These are phyloP conservation scores for Lepidurus couesii DNA, from an alignment of 1,140 invertebrate genomes.

Conservation along the genomic window DNA sequence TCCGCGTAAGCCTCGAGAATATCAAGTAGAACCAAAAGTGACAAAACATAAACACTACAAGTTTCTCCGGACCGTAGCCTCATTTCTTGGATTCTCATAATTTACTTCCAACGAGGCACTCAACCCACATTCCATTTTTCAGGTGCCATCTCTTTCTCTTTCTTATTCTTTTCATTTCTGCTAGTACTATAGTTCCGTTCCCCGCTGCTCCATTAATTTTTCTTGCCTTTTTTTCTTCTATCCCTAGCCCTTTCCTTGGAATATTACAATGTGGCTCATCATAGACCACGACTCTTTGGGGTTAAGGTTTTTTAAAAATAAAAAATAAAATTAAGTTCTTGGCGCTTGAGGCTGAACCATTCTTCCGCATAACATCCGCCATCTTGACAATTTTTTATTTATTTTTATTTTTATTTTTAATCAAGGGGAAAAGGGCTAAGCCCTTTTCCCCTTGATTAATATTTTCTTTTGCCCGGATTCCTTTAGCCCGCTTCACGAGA, in stretches of 20 bases:
- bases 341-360: neutral
- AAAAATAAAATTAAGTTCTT: too few relatives aligned
- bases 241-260: neutral
- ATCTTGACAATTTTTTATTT: conserved; percentile 13
- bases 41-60: too few relatives aligned
- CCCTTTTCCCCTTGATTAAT: conserved; percentile 10
- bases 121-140: neutral
- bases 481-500: neutral
- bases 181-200: neutral
- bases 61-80: neutral
- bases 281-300: too few relatives aligned
- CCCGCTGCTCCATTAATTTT: conserved; percentile 7
- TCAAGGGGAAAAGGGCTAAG: too few relatives aligned
- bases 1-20: too few relatives aligned
- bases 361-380: neutral
- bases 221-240: neutral
- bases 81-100: neutral
- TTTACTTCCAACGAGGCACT: neutral
- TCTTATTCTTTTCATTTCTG: neutral
- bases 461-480: neutral
- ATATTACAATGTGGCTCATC: too few relatives aligned
- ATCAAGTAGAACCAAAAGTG: too few relatives aligned
- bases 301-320: too few relatives aligned
- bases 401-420: too few relatives aligned
- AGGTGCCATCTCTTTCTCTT: neutral